Conservation (phyloP, 92 coral and sea anemone genomes). For the Epizoanthus ramosus region DNA sequence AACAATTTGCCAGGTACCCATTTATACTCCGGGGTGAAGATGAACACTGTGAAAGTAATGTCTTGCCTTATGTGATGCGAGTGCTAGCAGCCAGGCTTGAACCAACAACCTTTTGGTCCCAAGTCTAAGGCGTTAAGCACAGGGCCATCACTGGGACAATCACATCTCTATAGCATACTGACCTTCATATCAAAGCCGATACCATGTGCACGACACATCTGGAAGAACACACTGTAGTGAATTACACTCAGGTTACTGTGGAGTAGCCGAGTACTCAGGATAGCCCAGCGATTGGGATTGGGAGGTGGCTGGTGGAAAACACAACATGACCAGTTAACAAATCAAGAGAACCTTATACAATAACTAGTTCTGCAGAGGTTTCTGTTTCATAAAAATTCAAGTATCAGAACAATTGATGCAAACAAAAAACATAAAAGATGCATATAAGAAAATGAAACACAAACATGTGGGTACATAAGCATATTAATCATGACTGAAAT, state of each 20-base stretch:
- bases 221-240: constrained; percentile 98
- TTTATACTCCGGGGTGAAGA: too few species aligned
- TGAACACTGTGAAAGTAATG: too few species aligned
- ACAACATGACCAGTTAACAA: background rate
- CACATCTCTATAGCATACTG: background rate
- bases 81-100: too few species aligned
- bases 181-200: constrained; percentile 98
- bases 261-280: constrained; percentile 80
- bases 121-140: too few species aligned
- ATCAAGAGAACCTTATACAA: background rate
- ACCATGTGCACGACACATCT: constrained; percentile 99
- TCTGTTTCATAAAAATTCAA: too few species aligned
- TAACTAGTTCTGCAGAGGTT: too few species aligned
- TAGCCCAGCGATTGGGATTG: constrained; percentile 92
- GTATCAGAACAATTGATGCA: too few species aligned
- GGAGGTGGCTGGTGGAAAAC: constrained; percentile 74
- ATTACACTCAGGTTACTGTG: constrained; percentile 98
- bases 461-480: background rate
- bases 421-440: too few species aligned
- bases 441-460: background rate
- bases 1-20: too few species aligned
- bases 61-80: too few species aligned
- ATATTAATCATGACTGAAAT: background rate
- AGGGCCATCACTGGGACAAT: too few species aligned
- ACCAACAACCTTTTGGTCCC: too few species aligned